These are phyloP conservation scores for Asobara japonica DNA, from an alignment of 1,140 invertebrate species.

Conservation along the genomic window DNA sequence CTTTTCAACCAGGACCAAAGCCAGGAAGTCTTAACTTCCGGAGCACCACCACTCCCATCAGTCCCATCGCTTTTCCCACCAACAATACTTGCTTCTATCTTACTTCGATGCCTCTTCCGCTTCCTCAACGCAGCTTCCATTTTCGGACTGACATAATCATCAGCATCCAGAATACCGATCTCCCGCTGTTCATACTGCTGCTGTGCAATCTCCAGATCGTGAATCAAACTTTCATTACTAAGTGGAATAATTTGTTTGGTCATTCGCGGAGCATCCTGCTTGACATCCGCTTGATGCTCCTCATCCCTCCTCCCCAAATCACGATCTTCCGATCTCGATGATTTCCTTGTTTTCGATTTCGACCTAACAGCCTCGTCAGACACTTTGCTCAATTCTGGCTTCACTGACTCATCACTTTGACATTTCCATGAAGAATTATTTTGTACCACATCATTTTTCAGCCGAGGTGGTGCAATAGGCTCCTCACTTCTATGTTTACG, in stretches of 20 bases:
- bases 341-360: neutral
- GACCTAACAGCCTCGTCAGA: neutral
- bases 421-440: neutral
- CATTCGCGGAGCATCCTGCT: neutral
- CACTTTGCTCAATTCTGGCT: neutral
- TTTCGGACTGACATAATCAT: constrained; percentile 43
- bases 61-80: too few species aligned
- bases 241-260: constrained; percentile 61
- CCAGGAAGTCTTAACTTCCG: neutral
- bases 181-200: constrained; percentile 51
- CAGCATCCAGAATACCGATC: constrained; percentile 47
- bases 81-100: constrained; percentile 14
- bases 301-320: too few species aligned
- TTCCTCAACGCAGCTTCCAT: constrained; percentile 43
- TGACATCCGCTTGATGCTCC: too few species aligned
- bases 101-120: constrained; percentile 30
- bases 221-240: constrained; percentile 53
- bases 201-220: constrained; percentile 57
- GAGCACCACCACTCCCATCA: constrained; percentile 23
- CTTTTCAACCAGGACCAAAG: constrained; percentile 23
- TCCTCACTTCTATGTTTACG: neutral
- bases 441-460: neutral
- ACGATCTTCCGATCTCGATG: neutral
- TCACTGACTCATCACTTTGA: neutral
- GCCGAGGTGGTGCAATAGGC: neutral